Evolutionary conservation across 2,797 vertebrate genomes (phyloP).

Genomic region (Periophthalmus magnuspinnatus): DNA sequence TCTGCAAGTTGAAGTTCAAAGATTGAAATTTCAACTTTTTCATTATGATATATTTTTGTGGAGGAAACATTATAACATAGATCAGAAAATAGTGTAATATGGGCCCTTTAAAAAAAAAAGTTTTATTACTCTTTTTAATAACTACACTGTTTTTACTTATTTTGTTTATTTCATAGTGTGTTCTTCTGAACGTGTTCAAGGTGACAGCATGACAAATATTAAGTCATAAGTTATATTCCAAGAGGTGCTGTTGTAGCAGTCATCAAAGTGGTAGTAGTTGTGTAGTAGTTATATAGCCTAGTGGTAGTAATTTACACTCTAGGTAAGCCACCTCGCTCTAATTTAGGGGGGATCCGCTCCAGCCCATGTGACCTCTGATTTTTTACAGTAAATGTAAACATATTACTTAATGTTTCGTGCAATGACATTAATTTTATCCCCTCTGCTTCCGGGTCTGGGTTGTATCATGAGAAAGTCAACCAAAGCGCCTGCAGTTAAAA

Average conservation of each 20-base stretch:
- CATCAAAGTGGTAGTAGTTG: neutral
- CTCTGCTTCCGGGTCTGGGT: slow-evolving; percentile 29
- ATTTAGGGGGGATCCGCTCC: neutral
- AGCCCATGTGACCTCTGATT: neutral
- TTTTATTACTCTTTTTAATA: too few relatives aligned
- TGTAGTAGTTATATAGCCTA: neutral
- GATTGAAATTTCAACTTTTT: neutral
- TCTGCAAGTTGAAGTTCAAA: neutral
- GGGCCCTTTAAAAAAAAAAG: too few relatives aligned
- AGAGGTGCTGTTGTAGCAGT: neutral
- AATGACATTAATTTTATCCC: slow-evolving; percentile 28
- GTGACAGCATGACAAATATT: too few relatives aligned
- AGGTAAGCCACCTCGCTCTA: neutral
- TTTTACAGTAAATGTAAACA: neutral
- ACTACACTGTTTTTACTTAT: too few relatives aligned
- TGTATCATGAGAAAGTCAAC: slow-evolving; percentile 61
- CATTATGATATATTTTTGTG: neutral
- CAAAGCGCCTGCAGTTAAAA: slow-evolving; percentile 58
- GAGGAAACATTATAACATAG: too few relatives aligned
- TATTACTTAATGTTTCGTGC: slow-evolving; percentile 6
- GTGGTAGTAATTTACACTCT: neutral
- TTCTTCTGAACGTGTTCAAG: neutral
- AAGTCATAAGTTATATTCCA: too few relatives aligned
- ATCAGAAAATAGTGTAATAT: too few relatives aligned
- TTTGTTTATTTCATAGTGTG: too few relatives aligned